phyloP scores from a whole-genome alignment of 2,113 vertebrate species.

The Diadophis punctatus region DNA sequence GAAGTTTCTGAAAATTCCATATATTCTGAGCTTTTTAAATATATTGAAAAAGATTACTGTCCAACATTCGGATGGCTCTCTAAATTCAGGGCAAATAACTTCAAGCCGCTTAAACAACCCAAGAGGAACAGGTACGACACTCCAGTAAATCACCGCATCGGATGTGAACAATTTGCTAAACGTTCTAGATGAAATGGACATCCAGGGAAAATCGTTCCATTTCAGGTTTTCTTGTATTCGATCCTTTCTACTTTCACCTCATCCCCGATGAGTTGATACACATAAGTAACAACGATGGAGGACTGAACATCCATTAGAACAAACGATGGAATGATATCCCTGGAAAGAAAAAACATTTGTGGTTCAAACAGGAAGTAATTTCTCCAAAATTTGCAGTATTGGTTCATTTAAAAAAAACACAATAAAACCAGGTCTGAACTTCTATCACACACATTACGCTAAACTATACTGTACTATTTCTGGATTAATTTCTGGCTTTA shows the following conservation, averaged over 20 bases:
- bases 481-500: background rate
- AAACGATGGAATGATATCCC: slow-evolving; percentile 97
- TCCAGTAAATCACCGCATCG: background rate
- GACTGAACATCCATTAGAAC: slow-evolving; percentile 99
- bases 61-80: background rate
- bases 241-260: slow-evolving; percentile 99
- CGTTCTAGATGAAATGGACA: background rate
- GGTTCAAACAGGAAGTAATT: slow-evolving; percentile 7
- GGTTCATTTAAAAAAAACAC: background rate
- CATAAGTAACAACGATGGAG: slow-evolving; percentile 95
- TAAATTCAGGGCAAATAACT: slow-evolving; percentile 53
- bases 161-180: slow-evolving; percentile 30
- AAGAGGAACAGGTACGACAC: too few relatives aligned
- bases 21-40: background rate
- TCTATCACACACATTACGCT: background rate
- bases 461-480: background rate
- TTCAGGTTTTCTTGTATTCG: slow-evolving; percentile 96
- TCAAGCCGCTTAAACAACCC: background rate
- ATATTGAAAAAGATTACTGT: background rate
- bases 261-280: slow-evolving; percentile 95
- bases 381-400: background rate
- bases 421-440: background rate
- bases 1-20: background rate
- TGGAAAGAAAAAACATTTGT: slow-evolving; percentile 55
- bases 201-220: background rate